Conservation (phyloP, 2,113 vertebrate genomes). For the Prietella phreatophila region DNA sequence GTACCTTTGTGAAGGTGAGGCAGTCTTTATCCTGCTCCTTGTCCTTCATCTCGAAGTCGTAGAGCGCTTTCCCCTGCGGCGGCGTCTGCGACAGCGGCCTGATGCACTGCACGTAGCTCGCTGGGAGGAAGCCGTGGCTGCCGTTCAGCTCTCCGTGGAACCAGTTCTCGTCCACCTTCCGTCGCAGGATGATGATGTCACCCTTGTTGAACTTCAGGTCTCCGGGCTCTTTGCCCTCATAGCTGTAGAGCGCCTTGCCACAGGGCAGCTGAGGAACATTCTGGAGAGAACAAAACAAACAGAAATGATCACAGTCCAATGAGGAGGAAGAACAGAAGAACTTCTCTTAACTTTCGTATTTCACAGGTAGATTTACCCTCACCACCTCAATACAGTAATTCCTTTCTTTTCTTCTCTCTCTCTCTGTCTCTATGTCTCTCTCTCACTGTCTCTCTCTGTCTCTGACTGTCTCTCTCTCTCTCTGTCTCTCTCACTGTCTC, state of each 20-base stretch:
- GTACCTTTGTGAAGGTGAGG: conserved; percentile 94
- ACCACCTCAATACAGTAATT: neutral
- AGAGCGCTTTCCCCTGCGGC: conserved; percentile 95
- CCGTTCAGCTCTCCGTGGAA: conserved; percentile 94
- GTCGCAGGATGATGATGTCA: conserved; percentile 90
- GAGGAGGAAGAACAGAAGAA: neutral
- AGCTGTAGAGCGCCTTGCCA: conserved; percentile 91
- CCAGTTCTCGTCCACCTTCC: conserved; percentile 95
- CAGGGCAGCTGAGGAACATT: conserved; percentile 87
- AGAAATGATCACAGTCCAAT: neutral
- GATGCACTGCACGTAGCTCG: conserved; percentile 93
- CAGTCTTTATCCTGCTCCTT: conserved; percentile 98
- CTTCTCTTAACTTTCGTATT: neutral
- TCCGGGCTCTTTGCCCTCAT: conserved; percentile 92
- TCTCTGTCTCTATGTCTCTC: neutral
- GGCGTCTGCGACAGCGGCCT: conserved; percentile 87
- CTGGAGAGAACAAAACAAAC: conserved; percentile 60
- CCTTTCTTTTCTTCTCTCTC: neutral
- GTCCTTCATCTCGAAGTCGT: conserved; percentile 97
- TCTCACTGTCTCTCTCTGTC: neutral
- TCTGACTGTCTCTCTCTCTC: no score
- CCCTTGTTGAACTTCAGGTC: conserved; percentile 95
- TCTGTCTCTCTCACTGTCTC: no score
- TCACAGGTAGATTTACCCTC: neutral
- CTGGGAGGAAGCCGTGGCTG: conserved; percentile 89